phyloP scores from a whole-genome alignment of 2,113 vertebrate genomes.

The Pluvianellus socialis region DNA sequence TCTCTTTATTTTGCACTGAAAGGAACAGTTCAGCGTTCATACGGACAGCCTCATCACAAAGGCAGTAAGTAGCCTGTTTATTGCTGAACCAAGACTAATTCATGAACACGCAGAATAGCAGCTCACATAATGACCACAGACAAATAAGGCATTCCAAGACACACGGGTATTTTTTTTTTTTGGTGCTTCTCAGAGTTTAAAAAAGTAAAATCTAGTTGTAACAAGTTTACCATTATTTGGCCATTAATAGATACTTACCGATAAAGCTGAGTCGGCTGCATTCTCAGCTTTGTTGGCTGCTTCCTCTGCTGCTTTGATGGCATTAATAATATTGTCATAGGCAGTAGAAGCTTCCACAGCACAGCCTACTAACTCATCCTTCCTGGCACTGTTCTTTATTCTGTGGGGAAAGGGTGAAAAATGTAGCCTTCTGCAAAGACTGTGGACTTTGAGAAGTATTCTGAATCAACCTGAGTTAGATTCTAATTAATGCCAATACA shows the following conservation, averaged over 20 bases:
- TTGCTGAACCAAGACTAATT: neutral
- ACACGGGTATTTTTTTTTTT: neutral
- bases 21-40: neutral
- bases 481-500: neutral
- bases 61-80: neutral
- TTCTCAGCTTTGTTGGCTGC: constrained; percentile 83
- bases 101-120: neutral
- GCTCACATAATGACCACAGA: neutral
- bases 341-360: constrained; percentile 87
- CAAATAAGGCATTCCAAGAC: neutral
- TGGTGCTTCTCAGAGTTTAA: neutral
- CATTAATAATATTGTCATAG: constrained; percentile 89
- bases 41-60: neutral
- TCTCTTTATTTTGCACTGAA: neutral
- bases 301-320: constrained; percentile 86
- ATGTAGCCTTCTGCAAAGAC: neutral
- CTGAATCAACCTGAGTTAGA: neutral
- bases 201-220: neutral
- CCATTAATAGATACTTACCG: constrained; percentile 67
- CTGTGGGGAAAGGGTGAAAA: constrained; percentile 61
- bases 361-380: constrained; percentile 79
- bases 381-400: constrained; percentile 81
- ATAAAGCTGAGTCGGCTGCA: constrained; percentile 84
- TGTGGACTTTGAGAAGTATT: neutral
- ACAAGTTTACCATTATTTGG: neutral